A percentile compares a stretch with the other conserved stretches of the same genome.
phyloP scores from a whole-genome alignment of 2,888 invertebrate species.

The Bibio marci region DNA sequence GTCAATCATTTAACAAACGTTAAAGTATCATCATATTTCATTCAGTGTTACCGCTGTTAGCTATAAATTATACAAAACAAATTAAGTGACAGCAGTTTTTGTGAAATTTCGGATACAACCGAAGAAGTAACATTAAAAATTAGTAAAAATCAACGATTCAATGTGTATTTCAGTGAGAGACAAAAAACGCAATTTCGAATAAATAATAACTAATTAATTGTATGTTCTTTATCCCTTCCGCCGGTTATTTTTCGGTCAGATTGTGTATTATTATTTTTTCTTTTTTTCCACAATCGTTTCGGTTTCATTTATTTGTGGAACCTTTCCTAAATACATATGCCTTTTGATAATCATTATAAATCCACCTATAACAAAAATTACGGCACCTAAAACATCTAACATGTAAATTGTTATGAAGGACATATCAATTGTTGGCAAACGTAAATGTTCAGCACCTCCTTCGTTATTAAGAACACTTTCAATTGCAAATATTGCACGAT shows the following conservation, averaged over 20 bases:
- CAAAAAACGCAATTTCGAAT: too few relatives aligned
- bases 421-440: background rate
- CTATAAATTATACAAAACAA: too few relatives aligned
- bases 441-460: slow-evolving; percentile 6
- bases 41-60: too few relatives aligned
- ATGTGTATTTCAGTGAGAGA: too few relatives aligned
- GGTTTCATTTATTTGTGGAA: background rate
- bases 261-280: background rate
- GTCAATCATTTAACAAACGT: too few relatives aligned
- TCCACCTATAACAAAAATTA: background rate
- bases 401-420: slow-evolving; percentile 4
- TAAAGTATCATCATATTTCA: too few relatives aligned
- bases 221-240: too few relatives aligned
- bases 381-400: slow-evolving; percentile 1
- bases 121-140: too few relatives aligned
- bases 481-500: slow-evolving; percentile 7
- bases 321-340: background rate
- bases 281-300: background rate
- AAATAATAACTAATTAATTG: too few relatives aligned
- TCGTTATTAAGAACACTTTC: slow-evolving; percentile 5
- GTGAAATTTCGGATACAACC: too few relatives aligned
- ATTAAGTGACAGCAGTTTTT: too few relatives aligned
- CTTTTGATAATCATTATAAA: slow-evolving; percentile 3
- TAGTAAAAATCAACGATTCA: too few relatives aligned
- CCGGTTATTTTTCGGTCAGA: background rate